These are phyloP conservation scores for Ectemnius cavifrons DNA, from an alignment of 2,888 invertebrate species.

Conservation along the genomic window DNA sequence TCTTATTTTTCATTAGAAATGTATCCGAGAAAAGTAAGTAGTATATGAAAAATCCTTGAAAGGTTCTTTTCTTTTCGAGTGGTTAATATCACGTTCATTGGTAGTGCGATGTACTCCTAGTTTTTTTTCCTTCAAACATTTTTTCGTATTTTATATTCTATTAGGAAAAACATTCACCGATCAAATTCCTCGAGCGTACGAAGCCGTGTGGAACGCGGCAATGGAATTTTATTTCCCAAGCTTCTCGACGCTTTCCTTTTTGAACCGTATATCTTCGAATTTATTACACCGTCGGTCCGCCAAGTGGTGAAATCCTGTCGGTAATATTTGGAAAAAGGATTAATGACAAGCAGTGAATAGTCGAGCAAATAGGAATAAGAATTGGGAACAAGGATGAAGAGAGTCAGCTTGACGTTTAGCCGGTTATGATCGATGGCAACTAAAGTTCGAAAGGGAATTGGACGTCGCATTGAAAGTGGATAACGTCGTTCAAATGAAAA, in stretches of 20 bases:
- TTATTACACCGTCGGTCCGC: not conserved
- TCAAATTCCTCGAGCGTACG: too few species aligned
- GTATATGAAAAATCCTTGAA: too few species aligned
- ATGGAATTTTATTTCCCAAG: not conserved
- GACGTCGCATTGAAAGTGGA: slow-evolving; percentile 44
- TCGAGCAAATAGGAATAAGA: not conserved
- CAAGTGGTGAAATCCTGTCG: not conserved
- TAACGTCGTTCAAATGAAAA: slow-evolving; percentile 32
- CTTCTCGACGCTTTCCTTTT: not conserved
- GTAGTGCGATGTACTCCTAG: not conserved
- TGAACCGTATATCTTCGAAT: not conserved
- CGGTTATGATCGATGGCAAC: slow-evolving; percentile 51
- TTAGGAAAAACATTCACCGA: too few species aligned
- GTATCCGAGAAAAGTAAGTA: too few species aligned
- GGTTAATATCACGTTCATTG: too few species aligned
- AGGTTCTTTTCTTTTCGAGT: too few species aligned
- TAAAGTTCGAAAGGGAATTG: slow-evolving; percentile 25
- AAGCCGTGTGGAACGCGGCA: too few species aligned
- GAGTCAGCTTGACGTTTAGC: slow-evolving; percentile 11
- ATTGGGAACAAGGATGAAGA: not conserved
- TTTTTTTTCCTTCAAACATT: not conserved
- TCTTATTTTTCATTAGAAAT: not conserved
- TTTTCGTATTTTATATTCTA: too few species aligned
- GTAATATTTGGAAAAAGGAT: not conserved
- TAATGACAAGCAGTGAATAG: not conserved